These are phyloP conservation scores for Sterna hirundo DNA, from an alignment of 2,113 vertebrate genomes.

Conservation along the genomic window DNA sequence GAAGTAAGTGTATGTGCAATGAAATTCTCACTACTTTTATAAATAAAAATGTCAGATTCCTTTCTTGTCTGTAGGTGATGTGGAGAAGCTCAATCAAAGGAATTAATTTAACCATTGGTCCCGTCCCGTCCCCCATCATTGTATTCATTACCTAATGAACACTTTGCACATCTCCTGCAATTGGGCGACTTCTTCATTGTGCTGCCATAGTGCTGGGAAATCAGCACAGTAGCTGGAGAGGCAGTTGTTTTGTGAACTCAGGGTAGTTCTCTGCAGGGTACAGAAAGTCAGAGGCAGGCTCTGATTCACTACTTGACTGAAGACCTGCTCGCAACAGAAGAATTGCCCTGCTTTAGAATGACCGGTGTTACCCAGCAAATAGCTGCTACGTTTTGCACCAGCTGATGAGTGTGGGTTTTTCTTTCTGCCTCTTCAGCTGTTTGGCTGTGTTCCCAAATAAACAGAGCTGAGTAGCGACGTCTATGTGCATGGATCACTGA, in stretches of 20 bases:
- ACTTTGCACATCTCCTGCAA: not conserved
- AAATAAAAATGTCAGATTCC: not conserved
- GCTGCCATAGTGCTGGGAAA: not conserved
- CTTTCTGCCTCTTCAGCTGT: not conserved
- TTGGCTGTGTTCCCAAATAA: constrained; percentile 18
- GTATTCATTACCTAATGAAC: not conserved
- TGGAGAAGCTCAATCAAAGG: not conserved
- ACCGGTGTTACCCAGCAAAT: not conserved
- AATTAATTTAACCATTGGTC: not conserved
- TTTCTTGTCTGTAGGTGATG: not conserved
- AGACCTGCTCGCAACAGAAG: not conserved
- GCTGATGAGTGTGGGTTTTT: constrained; percentile 4
- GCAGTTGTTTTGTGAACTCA: not conserved
- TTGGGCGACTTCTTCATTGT: not conserved
- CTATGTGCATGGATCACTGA: not conserved
- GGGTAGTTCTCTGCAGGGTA: not conserved
- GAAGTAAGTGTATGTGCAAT: not conserved
- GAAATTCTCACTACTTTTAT: not conserved
- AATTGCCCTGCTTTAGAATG: not conserved
- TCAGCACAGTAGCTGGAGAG: not conserved
- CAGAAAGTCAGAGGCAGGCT: not conserved
- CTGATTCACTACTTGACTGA: not conserved
- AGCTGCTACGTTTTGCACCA: not conserved
- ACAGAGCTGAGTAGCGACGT: not conserved
- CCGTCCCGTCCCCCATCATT: fast-evolving